These are phyloP conservation scores for Gobiocypris rarus DNA, from an alignment of 2,113 vertebrate species.

Conservation along the genomic window DNA sequence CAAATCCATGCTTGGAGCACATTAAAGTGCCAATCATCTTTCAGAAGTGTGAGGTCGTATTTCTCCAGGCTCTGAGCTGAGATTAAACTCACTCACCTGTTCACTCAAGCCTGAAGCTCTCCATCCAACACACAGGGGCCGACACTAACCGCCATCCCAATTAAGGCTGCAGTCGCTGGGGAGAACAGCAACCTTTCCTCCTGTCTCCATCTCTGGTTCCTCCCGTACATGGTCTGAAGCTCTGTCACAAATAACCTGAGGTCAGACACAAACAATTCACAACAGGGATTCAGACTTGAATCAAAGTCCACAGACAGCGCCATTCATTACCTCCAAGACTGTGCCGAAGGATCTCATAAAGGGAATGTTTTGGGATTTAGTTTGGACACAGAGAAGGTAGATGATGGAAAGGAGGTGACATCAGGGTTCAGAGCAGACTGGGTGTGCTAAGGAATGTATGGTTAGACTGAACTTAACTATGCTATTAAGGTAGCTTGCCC, in stretches of 20 bases:
- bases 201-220: not conserved
- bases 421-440: not conserved
- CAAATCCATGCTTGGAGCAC: not conserved
- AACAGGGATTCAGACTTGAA: constrained; percentile 17
- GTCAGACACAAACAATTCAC: constrained; percentile 29
- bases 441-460: not conserved
- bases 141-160: constrained; percentile 34
- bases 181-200: constrained; percentile 25
- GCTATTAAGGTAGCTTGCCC: not conserved
- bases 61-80: constrained; percentile 34
- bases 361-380: not conserved
- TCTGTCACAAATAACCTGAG: constrained; percentile 22
- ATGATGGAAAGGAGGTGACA: constrained; percentile 28
- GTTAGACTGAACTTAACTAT: not conserved
- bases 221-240: constrained; percentile 21
- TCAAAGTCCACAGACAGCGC: constrained; percentile 21
- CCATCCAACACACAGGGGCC: constrained; percentile 26
- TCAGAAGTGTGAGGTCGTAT: not conserved
- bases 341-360: constrained; percentile 11
- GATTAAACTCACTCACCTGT: constrained; percentile 49
- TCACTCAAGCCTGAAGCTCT: constrained; percentile 43
- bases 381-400: constrained; percentile 22
- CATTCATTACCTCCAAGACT: constrained; percentile 35
- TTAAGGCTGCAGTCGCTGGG: constrained; percentile 44
- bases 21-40: constrained; percentile 42